A percentile compares a stretch with the other conserved stretches of the same genome.
Conservation (phyloP, 1,140 invertebrate genomes). For the Pseudobourletiella spinata region DNA sequence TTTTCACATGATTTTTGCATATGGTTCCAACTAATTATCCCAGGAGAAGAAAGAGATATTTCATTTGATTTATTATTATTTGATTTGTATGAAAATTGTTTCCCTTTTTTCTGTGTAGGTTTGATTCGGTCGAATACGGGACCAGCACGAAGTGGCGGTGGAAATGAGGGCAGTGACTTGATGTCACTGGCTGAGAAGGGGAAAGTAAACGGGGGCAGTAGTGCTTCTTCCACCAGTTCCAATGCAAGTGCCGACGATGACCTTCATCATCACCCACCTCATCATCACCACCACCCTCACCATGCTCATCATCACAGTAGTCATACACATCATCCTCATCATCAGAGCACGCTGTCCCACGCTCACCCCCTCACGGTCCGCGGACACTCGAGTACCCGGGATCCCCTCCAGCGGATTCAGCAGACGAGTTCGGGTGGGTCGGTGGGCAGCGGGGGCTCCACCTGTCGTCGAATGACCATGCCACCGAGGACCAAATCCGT, state of each 20-base stretch:
- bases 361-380: not conserved
- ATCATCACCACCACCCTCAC: constrained; percentile 19
- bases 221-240: constrained; percentile 36
- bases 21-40: too few relatives aligned
- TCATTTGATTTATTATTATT: not conserved
- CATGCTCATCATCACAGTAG: not conserved
- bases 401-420: not conserved
- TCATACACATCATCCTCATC: constrained; percentile 9
- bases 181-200: constrained; percentile 52
- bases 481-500: constrained; percentile 36
- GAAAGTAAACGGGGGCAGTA: constrained; percentile 43
- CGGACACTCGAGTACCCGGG: not conserved
- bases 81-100: not conserved
- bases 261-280: constrained; percentile 17
- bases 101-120: constrained; percentile 5
- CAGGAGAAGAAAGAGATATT: too few relatives aligned
- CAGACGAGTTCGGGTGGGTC: not conserved
- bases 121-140: constrained; percentile 21
- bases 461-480: constrained; percentile 33
- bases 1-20: too few relatives aligned
- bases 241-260: constrained; percentile 36
- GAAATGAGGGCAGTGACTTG: constrained; percentile 40
- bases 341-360: not conserved
- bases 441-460: constrained; percentile 4
- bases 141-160: not conserved